A percentile compares a stretch with the other conserved stretches of the same genome.
phyloP scores from a whole-genome alignment of 64 coral and sea anemone genomes.

The Porites australiensis region DNA sequence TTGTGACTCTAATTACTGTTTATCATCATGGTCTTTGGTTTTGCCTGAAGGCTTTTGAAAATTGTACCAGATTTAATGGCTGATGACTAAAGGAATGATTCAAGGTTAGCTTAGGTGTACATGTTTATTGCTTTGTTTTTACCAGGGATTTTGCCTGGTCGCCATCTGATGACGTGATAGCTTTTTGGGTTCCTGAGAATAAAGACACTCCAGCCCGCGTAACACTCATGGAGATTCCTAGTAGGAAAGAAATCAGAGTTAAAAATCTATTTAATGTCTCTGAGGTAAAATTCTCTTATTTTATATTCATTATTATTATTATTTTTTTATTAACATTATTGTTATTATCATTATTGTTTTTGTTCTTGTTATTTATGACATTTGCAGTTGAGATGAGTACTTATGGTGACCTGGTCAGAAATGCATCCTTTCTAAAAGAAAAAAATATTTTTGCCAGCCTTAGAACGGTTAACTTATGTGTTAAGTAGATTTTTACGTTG shows the following conservation, averaged over 20 bases:
- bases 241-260: conserved; percentile 90
- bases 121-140: background rate
- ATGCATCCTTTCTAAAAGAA: no score
- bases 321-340: background rate
- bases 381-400: no score
- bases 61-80: no score
- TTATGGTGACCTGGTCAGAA: no score
- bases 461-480: no score
- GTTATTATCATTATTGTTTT: background rate
- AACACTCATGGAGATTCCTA: conserved; percentile 93
- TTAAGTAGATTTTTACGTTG: background rate
- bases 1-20: no score
- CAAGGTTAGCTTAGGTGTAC: background rate
- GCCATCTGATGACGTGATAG: conserved; percentile 83
- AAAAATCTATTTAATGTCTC: conserved; percentile 98
- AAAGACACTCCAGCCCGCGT: conserved; percentile 96
- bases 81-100: no score
- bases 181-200: conserved; percentile 95
- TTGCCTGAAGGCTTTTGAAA: no score
- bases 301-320: background rate
- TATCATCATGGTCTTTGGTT: no score
- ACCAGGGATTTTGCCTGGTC: conserved; percentile 98
- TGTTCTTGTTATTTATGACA: no score
- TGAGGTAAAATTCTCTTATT: conserved; percentile 60
- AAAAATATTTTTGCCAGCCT: no score